Percentiles rank a stretch among this genome's conserved stretches.
These are phyloP conservation scores for Leptobrachium leishanense DNA, from an alignment of 2,113 vertebrate genomes.

Conservation along the genomic window DNA sequence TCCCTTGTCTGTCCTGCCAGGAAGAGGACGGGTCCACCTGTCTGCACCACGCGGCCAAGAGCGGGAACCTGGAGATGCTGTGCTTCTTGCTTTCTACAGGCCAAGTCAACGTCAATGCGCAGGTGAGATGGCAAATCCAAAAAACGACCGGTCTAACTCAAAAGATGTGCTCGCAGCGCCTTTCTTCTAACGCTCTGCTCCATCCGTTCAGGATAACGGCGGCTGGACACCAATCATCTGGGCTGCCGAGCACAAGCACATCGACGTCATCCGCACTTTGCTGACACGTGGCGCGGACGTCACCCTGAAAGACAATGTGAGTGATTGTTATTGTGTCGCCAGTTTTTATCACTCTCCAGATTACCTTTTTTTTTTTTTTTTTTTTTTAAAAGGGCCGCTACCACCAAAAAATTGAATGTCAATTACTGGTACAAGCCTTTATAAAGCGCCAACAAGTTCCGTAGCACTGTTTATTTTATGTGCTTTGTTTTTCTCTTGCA, in stretches of 20 bases:
- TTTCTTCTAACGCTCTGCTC: neutral
- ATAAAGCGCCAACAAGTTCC: no score
- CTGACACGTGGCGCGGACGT: conserved; percentile 84
- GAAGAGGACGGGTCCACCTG: conserved; percentile 89
- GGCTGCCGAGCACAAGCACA: conserved; percentile 89
- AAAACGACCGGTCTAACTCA: no score
- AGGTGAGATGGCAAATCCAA: conserved; percentile 63
- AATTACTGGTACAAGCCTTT: no score
- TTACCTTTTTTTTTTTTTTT: no score
- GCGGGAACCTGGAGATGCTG: conserved; percentile 83
- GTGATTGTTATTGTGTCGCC: neutral
- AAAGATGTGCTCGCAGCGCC: neutral
- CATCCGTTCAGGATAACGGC: conserved; percentile 75
- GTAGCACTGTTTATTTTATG: no score
- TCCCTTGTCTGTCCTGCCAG: conserved; percentile 55
- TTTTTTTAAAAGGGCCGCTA: no score
- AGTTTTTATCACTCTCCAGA: no score
- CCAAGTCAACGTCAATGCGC: conserved; percentile 87
- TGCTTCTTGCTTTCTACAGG: conserved; percentile 82
- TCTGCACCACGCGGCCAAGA: conserved; percentile 88
- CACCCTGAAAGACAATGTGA: conserved; percentile 83
- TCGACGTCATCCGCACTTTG: conserved; percentile 79
- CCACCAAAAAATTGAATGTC: no score
- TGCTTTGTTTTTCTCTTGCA: no score
- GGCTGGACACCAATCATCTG: conserved; percentile 94